A percentile compares a stretch with the other conserved stretches of the same genome.
Conservation (phyloP, 2,888 invertebrate genomes). For the Microplitis manilae region DNA sequence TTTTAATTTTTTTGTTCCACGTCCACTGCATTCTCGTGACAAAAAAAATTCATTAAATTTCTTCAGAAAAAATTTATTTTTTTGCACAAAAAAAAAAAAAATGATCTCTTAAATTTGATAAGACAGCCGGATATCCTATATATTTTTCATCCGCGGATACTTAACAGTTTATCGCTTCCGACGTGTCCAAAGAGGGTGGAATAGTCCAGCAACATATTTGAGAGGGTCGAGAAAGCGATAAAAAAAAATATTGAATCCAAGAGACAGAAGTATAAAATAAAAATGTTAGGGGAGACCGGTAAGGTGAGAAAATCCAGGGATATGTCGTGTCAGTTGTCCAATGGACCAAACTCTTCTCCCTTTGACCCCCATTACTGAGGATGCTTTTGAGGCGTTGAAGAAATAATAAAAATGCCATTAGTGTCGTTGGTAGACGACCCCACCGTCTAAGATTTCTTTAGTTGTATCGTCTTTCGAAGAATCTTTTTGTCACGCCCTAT, state of each 20-base stretch:
- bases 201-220: slow-evolving; percentile 51
- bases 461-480: slow-evolving; percentile 52
- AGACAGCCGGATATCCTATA: slow-evolving; percentile 41
- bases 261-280: slow-evolving; percentile 48
- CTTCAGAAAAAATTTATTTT: no score
- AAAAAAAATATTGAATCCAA: slow-evolving; percentile 50
- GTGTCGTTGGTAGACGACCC: slow-evolving; percentile 62
- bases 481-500: slow-evolving; percentile 59
- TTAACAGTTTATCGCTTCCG: slow-evolving; percentile 56
- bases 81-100: background rate
- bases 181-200: slow-evolving; percentile 53
- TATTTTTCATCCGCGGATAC: slow-evolving; percentile 44
- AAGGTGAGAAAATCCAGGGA: slow-evolving; percentile 51
- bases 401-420: slow-evolving; percentile 72
- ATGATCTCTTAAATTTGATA: slow-evolving; percentile 33
- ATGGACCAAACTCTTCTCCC: slow-evolving; percentile 61
- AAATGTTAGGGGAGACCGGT: slow-evolving; percentile 2
- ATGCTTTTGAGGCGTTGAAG: slow-evolving; percentile 51
- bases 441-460: slow-evolving; percentile 56
- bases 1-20: background rate
- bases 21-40: background rate
- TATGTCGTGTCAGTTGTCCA: slow-evolving; percentile 67
- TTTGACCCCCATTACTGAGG: slow-evolving; percentile 42
- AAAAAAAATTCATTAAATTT: no score
- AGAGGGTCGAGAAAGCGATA: slow-evolving; percentile 43